These are phyloP conservation scores for Idaea biselata DNA, from an alignment of 2,888 invertebrate species.

Conservation along the genomic window DNA sequence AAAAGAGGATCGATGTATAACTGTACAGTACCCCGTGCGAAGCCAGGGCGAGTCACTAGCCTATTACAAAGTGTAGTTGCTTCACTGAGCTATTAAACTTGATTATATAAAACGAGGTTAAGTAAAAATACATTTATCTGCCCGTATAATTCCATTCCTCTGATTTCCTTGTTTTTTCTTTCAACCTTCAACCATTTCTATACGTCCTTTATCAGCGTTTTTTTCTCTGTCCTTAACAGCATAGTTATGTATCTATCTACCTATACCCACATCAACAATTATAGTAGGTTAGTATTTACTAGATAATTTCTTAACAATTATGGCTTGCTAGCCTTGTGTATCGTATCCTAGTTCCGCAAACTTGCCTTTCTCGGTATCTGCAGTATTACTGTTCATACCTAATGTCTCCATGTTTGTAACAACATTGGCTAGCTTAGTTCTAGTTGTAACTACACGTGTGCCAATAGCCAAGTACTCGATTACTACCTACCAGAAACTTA, in stretches of 20 bases:
- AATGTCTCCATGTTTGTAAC: constrained; percentile 4
- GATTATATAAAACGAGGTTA: neutral
- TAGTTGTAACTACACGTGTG: neutral
- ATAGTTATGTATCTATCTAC: neutral
- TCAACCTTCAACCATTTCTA: neutral
- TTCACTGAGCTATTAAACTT: neutral
- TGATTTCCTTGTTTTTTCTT: neutral
- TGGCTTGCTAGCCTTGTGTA: constrained; percentile 63
- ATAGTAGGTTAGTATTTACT: neutral
- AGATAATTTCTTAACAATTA: constrained; percentile 60
- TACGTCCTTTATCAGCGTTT: constrained; percentile 1
- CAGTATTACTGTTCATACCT: constrained; percentile 32
- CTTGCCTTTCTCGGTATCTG: constrained; percentile 49
- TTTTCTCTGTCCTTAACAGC: neutral
- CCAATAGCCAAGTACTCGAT: neutral
- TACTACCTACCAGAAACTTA: neutral
- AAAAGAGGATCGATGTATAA: too few species aligned
- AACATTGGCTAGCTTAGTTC: neutral
- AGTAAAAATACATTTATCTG: neutral
- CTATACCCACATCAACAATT: neutral
- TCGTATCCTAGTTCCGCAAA: constrained; percentile 70
- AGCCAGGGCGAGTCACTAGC: too few species aligned
- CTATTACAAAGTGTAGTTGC: neutral
- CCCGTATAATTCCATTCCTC: neutral
- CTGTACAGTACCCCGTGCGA: too few species aligned